phyloP scores from a whole-genome alignment of 2,113 vertebrate species.

The Tricholaema leucomelas region DNA sequence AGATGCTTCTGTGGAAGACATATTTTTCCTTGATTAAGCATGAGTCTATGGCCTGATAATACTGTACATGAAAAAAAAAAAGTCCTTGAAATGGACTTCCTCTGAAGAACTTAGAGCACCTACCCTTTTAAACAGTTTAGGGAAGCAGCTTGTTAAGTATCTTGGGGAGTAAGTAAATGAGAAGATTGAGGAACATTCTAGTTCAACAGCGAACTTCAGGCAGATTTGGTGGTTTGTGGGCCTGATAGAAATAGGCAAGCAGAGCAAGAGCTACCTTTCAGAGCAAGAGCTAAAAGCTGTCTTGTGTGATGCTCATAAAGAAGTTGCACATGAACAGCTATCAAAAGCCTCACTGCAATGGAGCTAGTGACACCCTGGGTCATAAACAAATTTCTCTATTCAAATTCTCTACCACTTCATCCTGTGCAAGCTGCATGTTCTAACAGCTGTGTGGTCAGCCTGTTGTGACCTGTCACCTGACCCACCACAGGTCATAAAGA shows the following conservation, averaged over 20 bases:
- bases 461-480: not conserved
- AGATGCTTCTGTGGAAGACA: not conserved
- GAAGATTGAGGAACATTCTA: not conserved
- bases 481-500: not conserved
- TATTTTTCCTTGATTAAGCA: not conserved
- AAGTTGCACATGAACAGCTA: not conserved
- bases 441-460: not conserved
- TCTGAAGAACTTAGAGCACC: not conserved
- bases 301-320: not conserved
- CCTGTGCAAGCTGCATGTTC: not conserved
- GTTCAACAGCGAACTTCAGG: not conserved
- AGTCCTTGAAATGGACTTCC: not conserved
- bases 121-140: not conserved
- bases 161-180: not conserved
- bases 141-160: not conserved
- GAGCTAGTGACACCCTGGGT: not conserved
- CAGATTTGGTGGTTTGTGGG: not conserved
- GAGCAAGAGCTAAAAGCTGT: not conserved
- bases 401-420: not conserved
- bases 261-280: not conserved
- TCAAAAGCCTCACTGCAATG: not conserved
- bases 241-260: not conserved
- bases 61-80: not conserved
- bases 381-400: slow-evolving; percentile 6
- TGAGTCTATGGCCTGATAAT: not conserved